Conservation (phyloP, 2,888 invertebrate species). For the Spatulosminthurus flaviceps region DNA sequence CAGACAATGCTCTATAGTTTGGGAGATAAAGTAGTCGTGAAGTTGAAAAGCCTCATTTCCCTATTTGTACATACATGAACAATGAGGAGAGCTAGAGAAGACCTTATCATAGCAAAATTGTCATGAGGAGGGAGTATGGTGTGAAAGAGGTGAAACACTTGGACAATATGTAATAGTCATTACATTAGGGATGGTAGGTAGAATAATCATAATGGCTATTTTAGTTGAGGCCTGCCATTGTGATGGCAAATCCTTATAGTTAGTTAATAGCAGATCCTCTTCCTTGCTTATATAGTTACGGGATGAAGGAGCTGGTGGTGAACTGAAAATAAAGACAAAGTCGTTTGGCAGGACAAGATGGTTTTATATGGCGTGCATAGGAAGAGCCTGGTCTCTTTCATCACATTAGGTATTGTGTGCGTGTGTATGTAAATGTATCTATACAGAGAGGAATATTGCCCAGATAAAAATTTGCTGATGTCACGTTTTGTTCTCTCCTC, state of each 20-base stretch:
- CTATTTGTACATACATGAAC: background rate
- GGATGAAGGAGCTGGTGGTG: slow-evolving; percentile 27
- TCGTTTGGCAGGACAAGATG: slow-evolving; percentile 46
- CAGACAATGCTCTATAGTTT: no score
- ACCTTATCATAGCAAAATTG: no score
- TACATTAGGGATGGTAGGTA: slow-evolving; percentile 32
- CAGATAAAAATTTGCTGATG: slow-evolving; percentile 60
- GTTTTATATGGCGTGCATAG: background rate
- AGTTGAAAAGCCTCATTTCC: slow-evolving; percentile 30
- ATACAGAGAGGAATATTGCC: background rate
- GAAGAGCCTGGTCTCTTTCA: background rate
- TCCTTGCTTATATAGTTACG: no score
- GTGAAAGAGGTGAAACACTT: slow-evolving; percentile 23
- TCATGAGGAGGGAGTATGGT: slow-evolving; percentile 31
- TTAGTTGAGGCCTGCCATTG: slow-evolving; percentile 30
- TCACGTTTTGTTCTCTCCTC: slow-evolving; percentile 54
- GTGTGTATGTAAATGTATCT: background rate
- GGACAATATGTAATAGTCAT: slow-evolving; percentile 21
- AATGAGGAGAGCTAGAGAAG: no score
- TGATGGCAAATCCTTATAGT: background rate
- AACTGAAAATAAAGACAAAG: slow-evolving; percentile 46
- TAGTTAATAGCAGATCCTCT: no score
- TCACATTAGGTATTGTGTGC: background rate
- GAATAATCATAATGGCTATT: slow-evolving; percentile 43
- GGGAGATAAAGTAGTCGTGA: background rate